Conservation (phyloP, 2,113 vertebrate species). For the Meriones unguiculatus region DNA sequence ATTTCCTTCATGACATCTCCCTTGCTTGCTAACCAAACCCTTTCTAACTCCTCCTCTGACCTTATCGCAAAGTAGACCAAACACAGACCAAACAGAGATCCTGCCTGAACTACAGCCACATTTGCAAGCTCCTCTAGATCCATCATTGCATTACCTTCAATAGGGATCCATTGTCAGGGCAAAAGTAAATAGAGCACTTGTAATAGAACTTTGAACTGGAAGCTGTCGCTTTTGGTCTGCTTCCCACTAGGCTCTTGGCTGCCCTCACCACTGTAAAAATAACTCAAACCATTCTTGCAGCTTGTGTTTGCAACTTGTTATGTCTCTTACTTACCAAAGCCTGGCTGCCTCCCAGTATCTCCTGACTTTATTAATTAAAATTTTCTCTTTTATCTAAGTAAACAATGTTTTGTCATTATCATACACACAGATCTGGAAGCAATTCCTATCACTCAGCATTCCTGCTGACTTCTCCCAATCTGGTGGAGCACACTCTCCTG, state of each 20-base stretch:
- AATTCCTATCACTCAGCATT: not conserved
- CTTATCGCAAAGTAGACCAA: not conserved
- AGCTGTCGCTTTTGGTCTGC: fast-evolving
- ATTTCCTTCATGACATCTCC: not conserved
- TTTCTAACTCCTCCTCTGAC: not conserved
- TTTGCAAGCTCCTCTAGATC: too few species aligned
- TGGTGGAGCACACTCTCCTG: not conserved
- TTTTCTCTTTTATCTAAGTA: not conserved
- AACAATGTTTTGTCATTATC: not conserved
- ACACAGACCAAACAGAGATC: not conserved
- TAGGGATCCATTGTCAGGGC: not conserved
- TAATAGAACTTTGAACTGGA: not conserved
- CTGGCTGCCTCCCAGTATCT: not conserved
- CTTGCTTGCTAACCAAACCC: not conserved
- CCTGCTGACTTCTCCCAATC: not conserved
- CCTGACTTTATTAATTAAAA: not conserved
- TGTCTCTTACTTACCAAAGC: not conserved
- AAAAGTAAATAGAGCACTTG: not conserved
- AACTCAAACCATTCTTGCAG: not conserved
- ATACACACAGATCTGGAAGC: not conserved
- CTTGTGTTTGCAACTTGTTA: not conserved
- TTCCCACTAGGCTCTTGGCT: not conserved
- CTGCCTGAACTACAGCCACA: not conserved
- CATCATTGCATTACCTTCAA: fast-evolving
- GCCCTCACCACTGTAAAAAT: not conserved